A percentile compares a stretch with the other conserved stretches of the same genome.
These are phyloP conservation scores for Sprattus sprattus DNA, from an alignment of 2,113 vertebrate genomes.

Conservation along the genomic window DNA sequence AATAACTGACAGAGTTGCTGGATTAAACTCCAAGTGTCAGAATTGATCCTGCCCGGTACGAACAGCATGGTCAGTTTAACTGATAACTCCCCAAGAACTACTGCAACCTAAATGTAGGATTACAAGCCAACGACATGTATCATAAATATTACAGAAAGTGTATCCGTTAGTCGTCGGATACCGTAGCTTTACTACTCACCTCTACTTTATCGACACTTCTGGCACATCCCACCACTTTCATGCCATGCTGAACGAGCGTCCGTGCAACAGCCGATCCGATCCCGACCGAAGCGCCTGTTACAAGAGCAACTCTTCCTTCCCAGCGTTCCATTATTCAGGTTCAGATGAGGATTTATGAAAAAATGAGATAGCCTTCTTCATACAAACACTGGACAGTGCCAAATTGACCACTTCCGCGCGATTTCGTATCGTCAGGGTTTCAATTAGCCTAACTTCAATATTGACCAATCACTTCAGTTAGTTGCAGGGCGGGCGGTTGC, in stretches of 20 bases:
- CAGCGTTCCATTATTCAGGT: slow-evolving; percentile 84
- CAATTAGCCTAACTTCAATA: neutral
- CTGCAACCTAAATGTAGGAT: neutral
- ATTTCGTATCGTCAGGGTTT: slow-evolving; percentile 17
- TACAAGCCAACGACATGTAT: neutral
- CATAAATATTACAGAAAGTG: neutral
- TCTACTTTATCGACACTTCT: slow-evolving; percentile 90
- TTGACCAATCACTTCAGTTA: neutral
- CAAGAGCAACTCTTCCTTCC: slow-evolving; percentile 87
- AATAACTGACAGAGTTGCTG: neutral
- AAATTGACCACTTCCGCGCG: slow-evolving; percentile 13
- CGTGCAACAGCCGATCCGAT: slow-evolving; percentile 89
- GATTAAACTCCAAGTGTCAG: neutral
- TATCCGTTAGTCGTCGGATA: neutral
- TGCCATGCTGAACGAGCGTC: slow-evolving; percentile 87
- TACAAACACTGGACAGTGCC: slow-evolving; percentile 13
- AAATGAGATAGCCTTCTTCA: neutral
- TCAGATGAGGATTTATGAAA: neutral
- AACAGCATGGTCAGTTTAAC: neutral
- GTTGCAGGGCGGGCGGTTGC: slow-evolving; percentile 38
- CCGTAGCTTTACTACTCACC: slow-evolving; percentile 64
- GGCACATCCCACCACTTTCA: slow-evolving; percentile 91
- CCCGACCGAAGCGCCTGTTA: slow-evolving; percentile 90
- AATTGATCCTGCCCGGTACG: neutral
- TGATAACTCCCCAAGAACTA: neutral